These are phyloP conservation scores for Antechinus stuartii DNA, from an alignment of 2,113 vertebrate species.

Conservation along the genomic window DNA sequence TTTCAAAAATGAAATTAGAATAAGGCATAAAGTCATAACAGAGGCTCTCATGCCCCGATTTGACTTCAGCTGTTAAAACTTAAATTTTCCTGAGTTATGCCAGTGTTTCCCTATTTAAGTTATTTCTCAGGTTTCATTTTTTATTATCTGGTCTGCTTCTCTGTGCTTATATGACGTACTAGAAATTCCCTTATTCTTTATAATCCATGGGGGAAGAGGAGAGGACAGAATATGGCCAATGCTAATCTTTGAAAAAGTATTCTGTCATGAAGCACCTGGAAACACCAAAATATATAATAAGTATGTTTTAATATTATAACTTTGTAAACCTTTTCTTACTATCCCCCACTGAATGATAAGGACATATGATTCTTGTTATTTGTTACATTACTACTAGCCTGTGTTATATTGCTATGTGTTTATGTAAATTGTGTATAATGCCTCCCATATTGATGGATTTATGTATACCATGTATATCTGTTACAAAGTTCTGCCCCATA, in stretches of 20 bases:
- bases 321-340: neutral
- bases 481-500: too few relatives aligned
- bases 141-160: neutral
- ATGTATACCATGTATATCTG: too few relatives aligned
- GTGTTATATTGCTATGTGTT: too few relatives aligned
- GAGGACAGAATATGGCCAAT: neutral
- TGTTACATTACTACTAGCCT: too few relatives aligned
- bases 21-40: neutral
- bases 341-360: neutral
- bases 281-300: neutral
- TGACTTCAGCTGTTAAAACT: neutral
- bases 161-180: neutral
- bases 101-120: neutral
- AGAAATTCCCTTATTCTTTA: neutral
- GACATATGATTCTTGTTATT: too few relatives aligned
- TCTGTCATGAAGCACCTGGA: neutral
- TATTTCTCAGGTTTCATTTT: neutral
- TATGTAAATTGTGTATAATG: too few relatives aligned
- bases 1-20: neutral
- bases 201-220: neutral
- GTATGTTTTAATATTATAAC: neutral
- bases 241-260: neutral
- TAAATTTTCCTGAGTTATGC: neutral
- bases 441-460: too few relatives aligned
- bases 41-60: neutral